phyloP scores from a whole-genome alignment of 2,797 vertebrate genomes.

The Podargus strigoides region DNA sequence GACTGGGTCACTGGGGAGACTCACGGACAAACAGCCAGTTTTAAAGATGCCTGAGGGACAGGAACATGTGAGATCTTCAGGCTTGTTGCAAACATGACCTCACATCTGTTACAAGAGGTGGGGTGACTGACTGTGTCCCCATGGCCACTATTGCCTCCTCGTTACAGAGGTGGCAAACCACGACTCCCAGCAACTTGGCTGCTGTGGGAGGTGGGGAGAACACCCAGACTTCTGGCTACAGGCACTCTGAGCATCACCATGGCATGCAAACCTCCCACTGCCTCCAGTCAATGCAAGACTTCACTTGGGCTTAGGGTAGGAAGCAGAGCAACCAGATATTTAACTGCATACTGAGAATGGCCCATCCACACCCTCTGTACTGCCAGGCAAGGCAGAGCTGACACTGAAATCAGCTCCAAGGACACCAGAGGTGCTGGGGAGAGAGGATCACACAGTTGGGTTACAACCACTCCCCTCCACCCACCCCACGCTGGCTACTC shows the following conservation, averaged over 20 bases:
- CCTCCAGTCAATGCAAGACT: neutral
- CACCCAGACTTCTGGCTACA: neutral
- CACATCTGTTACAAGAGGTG: neutral
- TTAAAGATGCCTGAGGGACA: neutral
- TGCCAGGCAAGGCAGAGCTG: neutral
- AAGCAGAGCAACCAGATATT: no score
- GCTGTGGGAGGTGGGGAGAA: neutral
- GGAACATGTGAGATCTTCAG: rapidly evolving
- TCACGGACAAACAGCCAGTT: neutral
- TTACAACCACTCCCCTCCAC: rapidly evolving
- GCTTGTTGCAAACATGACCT: neutral
- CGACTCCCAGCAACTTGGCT: rapidly evolving
- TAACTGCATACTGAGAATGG: rapidly evolving
- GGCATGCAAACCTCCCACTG: neutral
- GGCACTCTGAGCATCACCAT: rapidly evolving
- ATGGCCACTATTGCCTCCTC: neutral
- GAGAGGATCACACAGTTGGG: neutral
- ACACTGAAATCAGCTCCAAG: rapidly evolving
- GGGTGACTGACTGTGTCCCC: rapidly evolving
- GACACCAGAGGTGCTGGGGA: neutral
- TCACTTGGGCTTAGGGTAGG: rapidly evolving
- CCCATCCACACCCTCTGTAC: neutral
- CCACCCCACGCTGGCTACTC: constrained; percentile 72
- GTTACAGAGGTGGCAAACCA: rapidly evolving
- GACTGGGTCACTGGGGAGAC: neutral